phyloP scores from a whole-genome alignment of 2,113 vertebrate species.

The Himantopus leucocephalus region DNA sequence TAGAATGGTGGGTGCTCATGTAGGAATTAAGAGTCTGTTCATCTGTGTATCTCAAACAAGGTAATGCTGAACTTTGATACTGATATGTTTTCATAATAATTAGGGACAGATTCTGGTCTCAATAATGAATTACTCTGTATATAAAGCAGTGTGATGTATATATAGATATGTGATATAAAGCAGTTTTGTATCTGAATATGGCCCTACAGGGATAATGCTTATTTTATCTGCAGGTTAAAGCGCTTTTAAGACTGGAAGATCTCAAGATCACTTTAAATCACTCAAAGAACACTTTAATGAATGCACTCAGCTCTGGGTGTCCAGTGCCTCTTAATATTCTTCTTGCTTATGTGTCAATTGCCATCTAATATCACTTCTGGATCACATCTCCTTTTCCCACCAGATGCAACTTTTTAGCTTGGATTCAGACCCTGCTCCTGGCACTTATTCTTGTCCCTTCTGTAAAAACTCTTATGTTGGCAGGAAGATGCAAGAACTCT shows the following conservation, averaged over 20 bases:
- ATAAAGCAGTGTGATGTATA: background rate
- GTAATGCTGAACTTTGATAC: background rate
- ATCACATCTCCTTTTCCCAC: background rate
- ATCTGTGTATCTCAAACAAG: background rate
- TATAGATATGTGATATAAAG: background rate
- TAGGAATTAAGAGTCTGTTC: background rate
- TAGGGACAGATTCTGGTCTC: background rate
- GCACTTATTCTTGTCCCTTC: background rate
- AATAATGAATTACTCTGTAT: background rate
- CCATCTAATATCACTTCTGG: background rate
- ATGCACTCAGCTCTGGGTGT: background rate
- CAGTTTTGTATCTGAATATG: background rate
- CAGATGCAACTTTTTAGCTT: background rate
- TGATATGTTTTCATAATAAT: background rate
- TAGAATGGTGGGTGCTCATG: background rate
- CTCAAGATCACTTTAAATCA: background rate
- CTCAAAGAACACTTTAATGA: background rate
- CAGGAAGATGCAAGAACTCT: background rate
- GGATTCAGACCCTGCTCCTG: background rate
- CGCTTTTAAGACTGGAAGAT: background rate
- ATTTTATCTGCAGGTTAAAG: background rate
- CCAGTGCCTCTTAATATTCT: background rate
- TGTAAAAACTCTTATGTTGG: background rate
- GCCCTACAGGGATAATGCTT: background rate
- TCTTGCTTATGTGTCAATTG: background rate